Percentiles rank a stretch among this genome's conserved stretches.
These are phyloP conservation scores for Aplysina aerophoba DNA, from an alignment of 37 sponge, comb jelly and placozoan genomes.

Conservation along the genomic window DNA sequence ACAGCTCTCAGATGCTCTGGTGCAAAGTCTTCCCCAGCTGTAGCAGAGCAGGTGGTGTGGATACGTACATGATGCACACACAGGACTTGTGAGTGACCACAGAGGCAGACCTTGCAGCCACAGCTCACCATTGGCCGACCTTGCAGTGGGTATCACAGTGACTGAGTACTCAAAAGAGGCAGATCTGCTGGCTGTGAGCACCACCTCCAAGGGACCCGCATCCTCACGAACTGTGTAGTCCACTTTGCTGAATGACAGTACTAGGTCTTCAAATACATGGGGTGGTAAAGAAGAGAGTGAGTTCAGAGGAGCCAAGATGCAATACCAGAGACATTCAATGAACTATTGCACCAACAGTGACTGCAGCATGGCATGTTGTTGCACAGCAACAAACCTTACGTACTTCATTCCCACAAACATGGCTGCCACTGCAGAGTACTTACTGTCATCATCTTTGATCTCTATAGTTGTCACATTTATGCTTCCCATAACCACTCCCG, in stretches of 20 bases:
- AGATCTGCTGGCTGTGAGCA: not conserved
- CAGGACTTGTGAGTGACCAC: not conserved
- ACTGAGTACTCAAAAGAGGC: not conserved
- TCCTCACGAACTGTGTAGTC: not conserved
- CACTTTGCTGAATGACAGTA: not conserved
- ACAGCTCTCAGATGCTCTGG: not conserved
- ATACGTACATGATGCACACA: not conserved
- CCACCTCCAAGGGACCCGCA: constrained; percentile 6
- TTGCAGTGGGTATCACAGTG: not conserved
- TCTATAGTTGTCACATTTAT: not conserved
- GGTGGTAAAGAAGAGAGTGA: no score
- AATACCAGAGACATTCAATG: no score
- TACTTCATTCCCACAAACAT: no score
- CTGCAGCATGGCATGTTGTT: no score
- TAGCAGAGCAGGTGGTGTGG: not conserved
- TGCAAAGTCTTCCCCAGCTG: not conserved
- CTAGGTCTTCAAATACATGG: not conserved
- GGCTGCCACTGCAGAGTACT: not conserved
- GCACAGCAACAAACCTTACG: no score
- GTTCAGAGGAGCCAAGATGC: no score
- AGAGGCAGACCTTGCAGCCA: no score
- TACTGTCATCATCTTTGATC: constrained; percentile 13
- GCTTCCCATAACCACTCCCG: not conserved
- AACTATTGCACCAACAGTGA: no score
- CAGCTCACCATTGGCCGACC: not conserved